Percentiles rank a stretch among this genome's conserved stretches.
These are phyloP conservation scores for Catagonus wagneri DNA, from an alignment of 2,113 vertebrate species.

Conservation along the genomic window DNA sequence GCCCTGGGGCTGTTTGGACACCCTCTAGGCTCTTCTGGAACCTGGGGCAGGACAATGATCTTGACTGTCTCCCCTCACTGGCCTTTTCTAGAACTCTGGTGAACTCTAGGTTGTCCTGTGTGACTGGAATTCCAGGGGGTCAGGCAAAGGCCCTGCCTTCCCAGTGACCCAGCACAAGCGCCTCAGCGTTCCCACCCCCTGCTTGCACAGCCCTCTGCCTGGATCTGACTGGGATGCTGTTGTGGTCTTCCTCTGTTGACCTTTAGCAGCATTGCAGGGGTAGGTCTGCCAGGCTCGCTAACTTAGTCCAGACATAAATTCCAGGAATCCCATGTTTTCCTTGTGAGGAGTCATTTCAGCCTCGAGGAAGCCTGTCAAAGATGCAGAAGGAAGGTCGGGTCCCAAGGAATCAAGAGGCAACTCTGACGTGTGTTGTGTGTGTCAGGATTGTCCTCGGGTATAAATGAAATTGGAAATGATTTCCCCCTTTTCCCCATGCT, in stretches of 20 bases:
- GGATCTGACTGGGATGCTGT: neutral
- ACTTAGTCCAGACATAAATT: neutral
- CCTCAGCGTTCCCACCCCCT: neutral
- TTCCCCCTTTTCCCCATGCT: neutral
- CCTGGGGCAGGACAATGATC: neutral
- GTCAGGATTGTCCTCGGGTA: neutral
- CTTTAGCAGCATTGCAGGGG: neutral
- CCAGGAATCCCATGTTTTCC: neutral
- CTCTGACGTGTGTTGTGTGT: neutral
- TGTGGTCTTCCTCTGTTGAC: neutral
- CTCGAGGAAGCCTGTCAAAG: neutral
- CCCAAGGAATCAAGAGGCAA: neutral
- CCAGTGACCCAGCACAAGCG: neutral
- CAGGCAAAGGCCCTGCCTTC: neutral
- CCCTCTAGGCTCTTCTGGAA: neutral
- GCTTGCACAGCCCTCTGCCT: too few relatives aligned
- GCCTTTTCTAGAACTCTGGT: neutral
- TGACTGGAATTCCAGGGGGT: neutral
- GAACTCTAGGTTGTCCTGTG: neutral
- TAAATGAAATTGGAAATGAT: neutral
- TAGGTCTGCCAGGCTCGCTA: neutral
- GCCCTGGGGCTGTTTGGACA: neutral
- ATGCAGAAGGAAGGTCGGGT: neutral
- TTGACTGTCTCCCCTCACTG: neutral
- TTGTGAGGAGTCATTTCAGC: neutral